These are phyloP conservation scores for Bombus turneri DNA, from an alignment of 1,140 invertebrate species.

Conservation along the genomic window DNA sequence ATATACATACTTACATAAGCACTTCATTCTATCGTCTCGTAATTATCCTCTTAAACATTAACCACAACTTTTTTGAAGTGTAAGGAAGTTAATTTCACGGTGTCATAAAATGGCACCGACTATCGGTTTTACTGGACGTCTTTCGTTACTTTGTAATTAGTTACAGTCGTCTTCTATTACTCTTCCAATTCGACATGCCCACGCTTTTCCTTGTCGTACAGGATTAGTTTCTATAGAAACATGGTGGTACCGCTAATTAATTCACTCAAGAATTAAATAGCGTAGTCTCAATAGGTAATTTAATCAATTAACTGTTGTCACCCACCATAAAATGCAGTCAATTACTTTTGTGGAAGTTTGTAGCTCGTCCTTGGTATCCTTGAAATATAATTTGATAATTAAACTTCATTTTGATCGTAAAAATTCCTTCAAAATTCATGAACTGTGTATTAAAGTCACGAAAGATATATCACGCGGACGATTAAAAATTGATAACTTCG, in stretches of 20 bases:
- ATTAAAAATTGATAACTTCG: not conserved
- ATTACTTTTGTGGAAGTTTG: too few relatives aligned
- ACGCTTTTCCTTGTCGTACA: not conserved
- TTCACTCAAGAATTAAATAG: not conserved
- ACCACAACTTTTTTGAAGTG: not conserved
- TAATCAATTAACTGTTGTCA: not conserved
- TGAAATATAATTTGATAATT: not conserved
- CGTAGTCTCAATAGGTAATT: not conserved
- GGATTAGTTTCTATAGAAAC: not conserved
- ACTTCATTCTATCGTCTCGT: not conserved
- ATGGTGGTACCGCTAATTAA: not conserved
- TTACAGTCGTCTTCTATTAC: not conserved
- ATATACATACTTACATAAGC: not conserved
- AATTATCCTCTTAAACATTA: slow-evolving; percentile 10
- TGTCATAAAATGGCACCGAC: not conserved
- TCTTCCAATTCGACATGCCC: not conserved
- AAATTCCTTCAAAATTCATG: not conserved
- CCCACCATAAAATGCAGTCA: not conserved
- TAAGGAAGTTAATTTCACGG: slow-evolving; percentile 7
- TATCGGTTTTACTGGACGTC: slow-evolving; percentile 12
- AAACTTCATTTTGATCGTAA: not conserved
- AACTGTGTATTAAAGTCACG: not conserved
- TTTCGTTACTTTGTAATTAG: slow-evolving; percentile 1
- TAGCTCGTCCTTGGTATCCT: not conserved
- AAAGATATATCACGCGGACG: not conserved